These are phyloP conservation scores for Cassiopea xamachana DNA, from an alignment of 30 jellyfish, hydroid and myxozoan species.

Conservation along the genomic window DNA sequence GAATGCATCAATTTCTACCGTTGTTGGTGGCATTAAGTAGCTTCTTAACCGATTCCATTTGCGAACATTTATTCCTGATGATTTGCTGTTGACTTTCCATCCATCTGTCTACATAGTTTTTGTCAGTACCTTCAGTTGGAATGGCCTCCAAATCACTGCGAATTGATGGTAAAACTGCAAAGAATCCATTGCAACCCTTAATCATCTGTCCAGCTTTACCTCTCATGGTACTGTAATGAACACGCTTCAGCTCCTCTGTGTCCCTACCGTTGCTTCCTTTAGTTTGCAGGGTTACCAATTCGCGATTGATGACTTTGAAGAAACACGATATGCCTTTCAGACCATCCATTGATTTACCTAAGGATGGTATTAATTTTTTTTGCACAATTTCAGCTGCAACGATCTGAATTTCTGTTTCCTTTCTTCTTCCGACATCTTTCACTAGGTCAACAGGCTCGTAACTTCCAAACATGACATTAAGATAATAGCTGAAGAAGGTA, in stretches of 20 bases:
- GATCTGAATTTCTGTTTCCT: not conserved
- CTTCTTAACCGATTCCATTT: not conserved
- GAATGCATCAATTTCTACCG: too few species aligned
- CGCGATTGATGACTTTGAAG: slow-evolving; percentile 22
- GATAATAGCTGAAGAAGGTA: too few species aligned
- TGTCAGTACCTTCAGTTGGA: slow-evolving; percentile 40
- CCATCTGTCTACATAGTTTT: slow-evolving; percentile 42
- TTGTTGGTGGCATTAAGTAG: not conserved
- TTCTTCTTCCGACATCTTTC: not conserved
- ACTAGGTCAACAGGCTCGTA: slow-evolving; percentile 4
- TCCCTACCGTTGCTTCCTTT: slow-evolving; percentile 22
- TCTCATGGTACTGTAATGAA: slow-evolving; percentile 40
- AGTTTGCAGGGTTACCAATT: not conserved
- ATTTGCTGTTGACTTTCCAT: not conserved
- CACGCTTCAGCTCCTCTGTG: not conserved
- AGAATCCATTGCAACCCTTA: slow-evolving; percentile 2
- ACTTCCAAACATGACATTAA: not conserved
- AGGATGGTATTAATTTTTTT: slow-evolving; percentile 34
- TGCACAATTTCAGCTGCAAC: not conserved
- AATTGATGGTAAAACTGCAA: slow-evolving; percentile 29
- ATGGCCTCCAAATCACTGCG: slow-evolving; percentile 30
- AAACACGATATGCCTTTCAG: slow-evolving; percentile 27
- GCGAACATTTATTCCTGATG: not conserved
- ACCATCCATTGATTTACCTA: slow-evolving; percentile 5
- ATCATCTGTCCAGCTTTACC: not conserved